Evolutionary conservation across 2,888 invertebrate genomes (phyloP).

Genomic region (Cantharis nigra): DNA sequence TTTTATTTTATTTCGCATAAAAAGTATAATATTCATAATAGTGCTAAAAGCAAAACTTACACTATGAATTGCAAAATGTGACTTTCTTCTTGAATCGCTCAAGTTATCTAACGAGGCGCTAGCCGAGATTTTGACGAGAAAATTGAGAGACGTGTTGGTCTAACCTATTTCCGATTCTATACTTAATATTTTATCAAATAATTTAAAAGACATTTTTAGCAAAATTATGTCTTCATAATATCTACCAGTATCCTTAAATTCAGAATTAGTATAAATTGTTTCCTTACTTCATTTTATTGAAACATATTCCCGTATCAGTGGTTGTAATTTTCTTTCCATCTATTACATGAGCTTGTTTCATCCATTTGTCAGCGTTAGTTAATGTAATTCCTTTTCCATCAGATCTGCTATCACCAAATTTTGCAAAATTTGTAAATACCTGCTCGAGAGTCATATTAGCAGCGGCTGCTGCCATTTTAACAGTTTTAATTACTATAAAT

Average conservation of each 20-base stretch:
- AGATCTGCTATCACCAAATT: constrained; percentile 85
- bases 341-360: constrained; percentile 84
- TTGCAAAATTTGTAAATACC: constrained; percentile 79
- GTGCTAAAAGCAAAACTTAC: too few relatives aligned
- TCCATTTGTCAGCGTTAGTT: constrained; percentile 93
- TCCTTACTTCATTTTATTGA: constrained; percentile 82
- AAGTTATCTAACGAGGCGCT: too few relatives aligned
- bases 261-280: background rate
- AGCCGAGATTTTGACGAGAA: too few relatives aligned
- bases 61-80: too few relatives aligned
- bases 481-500: background rate
- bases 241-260: background rate
- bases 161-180: too few relatives aligned
- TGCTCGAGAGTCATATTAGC: constrained; percentile 59
- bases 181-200: background rate
- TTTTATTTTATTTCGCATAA: too few relatives aligned
- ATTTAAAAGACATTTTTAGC: background rate
- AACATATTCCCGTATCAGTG: constrained; percentile 88
- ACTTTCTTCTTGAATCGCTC: too few relatives aligned
- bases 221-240: background rate
- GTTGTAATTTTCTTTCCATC: constrained; percentile 79
- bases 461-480: background rate
- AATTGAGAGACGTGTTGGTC: too few relatives aligned
- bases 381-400: constrained; percentile 85
- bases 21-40: too few relatives aligned